A percentile compares a stretch with the other conserved stretches of the same genome.
These are phyloP conservation scores for Etheostoma cragini DNA, from an alignment of 2,113 vertebrate genomes.

Conservation along the genomic window DNA sequence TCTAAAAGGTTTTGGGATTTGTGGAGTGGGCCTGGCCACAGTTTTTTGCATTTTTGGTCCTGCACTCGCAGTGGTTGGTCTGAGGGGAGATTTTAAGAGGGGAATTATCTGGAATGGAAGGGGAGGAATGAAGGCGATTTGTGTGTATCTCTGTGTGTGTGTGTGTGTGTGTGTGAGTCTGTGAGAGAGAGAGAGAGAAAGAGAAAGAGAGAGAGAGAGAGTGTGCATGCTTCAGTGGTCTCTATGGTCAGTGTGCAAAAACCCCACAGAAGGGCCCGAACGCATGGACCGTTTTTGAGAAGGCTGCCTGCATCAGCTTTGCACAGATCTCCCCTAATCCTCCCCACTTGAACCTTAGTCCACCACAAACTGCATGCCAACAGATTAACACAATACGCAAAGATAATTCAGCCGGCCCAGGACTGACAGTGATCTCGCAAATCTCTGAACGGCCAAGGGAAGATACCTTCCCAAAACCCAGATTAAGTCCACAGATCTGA, in stretches of 20 bases:
- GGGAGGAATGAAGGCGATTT: conserved; percentile 74
- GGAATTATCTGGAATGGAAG: conserved; percentile 77
- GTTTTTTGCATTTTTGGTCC: conserved; percentile 76
- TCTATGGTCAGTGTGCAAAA: conserved; percentile 64
- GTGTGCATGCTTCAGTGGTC: conserved; percentile 50
- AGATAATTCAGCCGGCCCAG: conserved; percentile 79
- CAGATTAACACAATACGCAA: conserved; percentile 83
- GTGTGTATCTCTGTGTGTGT: conserved; percentile 56
- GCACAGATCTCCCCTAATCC: conserved; percentile 81
- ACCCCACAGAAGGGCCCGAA: conserved; percentile 49
- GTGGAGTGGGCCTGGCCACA: conserved; percentile 72
- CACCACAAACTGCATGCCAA: conserved; percentile 77
- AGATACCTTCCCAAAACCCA: conserved; percentile 80
- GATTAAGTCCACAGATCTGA: conserved; percentile 80
- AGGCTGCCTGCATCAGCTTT: conserved; percentile 80
- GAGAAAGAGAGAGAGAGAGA: conserved; percentile 27
- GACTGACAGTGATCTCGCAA: conserved; percentile 81
- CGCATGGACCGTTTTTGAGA: conserved; percentile 70
- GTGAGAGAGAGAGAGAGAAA: conserved; percentile 1
- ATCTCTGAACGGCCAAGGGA: conserved; percentile 77
- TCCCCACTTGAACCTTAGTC: conserved; percentile 83
- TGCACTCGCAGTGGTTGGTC: conserved; percentile 76
- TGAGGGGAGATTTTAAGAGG: conserved; percentile 79
- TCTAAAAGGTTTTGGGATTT: conserved; percentile 84
- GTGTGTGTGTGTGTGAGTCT: conserved; percentile 46